Conservation (phyloP, 2,888 invertebrate genomes). For the Drosophila diplacantha region DNA sequence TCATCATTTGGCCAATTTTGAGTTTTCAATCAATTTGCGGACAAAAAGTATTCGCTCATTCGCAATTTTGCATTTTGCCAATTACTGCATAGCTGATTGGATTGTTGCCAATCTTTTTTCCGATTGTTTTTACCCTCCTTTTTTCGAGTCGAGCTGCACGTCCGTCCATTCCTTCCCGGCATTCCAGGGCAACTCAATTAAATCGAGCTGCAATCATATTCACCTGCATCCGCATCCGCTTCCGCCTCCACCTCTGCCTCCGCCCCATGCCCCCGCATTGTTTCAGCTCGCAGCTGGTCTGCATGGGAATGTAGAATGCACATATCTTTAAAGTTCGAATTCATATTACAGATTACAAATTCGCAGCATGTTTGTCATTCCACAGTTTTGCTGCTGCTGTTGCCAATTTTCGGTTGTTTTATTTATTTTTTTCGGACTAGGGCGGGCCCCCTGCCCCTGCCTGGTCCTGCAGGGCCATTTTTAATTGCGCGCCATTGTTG, state of each 20-base stretch:
- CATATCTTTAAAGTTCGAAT: slow-evolving; percentile 58
- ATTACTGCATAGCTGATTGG: slow-evolving; percentile 66
- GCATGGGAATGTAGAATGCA: slow-evolving; percentile 28
- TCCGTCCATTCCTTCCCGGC: slow-evolving; percentile 8
- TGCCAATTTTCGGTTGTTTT: slow-evolving; percentile 44
- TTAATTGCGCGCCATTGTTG: slow-evolving; percentile 67
- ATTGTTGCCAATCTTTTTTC: slow-evolving; percentile 57
- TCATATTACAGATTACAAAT: slow-evolving; percentile 67
- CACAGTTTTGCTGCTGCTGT: slow-evolving; percentile 39
- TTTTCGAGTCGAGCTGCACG: slow-evolving; percentile 5
- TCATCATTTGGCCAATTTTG: slow-evolving; percentile 55
- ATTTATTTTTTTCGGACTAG: slow-evolving; percentile 18
- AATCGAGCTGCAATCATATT: slow-evolving; percentile 66
- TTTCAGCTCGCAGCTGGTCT: slow-evolving; percentile 30
- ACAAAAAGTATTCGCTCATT: slow-evolving; percentile 63
- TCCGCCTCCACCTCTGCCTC: slow-evolving; percentile 15
- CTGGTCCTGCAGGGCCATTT: slow-evolving; percentile 51
- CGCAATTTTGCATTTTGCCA: slow-evolving; percentile 61
- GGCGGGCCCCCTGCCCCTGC: not conserved
- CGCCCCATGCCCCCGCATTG: slow-evolving; percentile 17
- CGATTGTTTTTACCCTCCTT: slow-evolving; percentile 11
- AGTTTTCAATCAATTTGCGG: slow-evolving; percentile 60
- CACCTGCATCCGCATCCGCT: slow-evolving; percentile 40
- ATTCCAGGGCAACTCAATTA: slow-evolving; percentile 63
- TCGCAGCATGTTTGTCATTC: slow-evolving; percentile 70